Evolutionary conservation across 2,797 vertebrate genomes (phyloP), one percentile per base, ranked within the genome.

Genomic region (Catharus ustulatus): DNA sequence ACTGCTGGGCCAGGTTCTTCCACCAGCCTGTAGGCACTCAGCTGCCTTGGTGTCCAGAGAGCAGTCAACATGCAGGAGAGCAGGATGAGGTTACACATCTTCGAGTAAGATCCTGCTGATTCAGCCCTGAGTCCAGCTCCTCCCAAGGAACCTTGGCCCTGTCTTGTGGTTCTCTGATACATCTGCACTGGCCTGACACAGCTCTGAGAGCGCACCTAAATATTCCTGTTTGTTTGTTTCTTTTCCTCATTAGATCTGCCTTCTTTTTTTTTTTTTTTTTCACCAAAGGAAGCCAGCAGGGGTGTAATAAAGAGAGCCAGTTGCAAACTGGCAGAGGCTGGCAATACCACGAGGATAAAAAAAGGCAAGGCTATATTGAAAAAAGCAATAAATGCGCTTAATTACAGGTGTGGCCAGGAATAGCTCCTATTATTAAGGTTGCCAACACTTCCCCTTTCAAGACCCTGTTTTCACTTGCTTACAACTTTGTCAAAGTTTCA

Each of bases 351-450:
- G 0, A 81, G 62, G 87, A 78, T 88, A 75, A 85, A 91, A 52
- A 91, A 94, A 94, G 69, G 82, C 1, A 32, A 94, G 51, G 58
- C 57, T 79, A 45, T 52, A 91, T 76, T 85, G 85, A 62, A 88
- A 95, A 94, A 94, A 84, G 6, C 84, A 95, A 81, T 93, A 75
- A 96, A 94, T 63, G 67, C 3, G 3, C 21, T 87, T 94, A 95
- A 96, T 95, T 90, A 94, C 38, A 94, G 93, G 93, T 62, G 93
- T 93, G 88, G 83, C 66, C 34, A 78, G 66, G 30, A 91, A 79
- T 55, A 81, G 59, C 51, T 95, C 59, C 94, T 94, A 8, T 94
- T 88, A 94, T 86, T 95, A 94, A 91, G 19, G 43, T 11, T 94
- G 62, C 40, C 3, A 15, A 22, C 63, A 88, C 62, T 91, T 94